A percentile compares a stretch with the other conserved stretches of the same genome.
phyloP scores from a whole-genome alignment of 2,797 vertebrate species.

The Monodelphis domestica region DNA sequence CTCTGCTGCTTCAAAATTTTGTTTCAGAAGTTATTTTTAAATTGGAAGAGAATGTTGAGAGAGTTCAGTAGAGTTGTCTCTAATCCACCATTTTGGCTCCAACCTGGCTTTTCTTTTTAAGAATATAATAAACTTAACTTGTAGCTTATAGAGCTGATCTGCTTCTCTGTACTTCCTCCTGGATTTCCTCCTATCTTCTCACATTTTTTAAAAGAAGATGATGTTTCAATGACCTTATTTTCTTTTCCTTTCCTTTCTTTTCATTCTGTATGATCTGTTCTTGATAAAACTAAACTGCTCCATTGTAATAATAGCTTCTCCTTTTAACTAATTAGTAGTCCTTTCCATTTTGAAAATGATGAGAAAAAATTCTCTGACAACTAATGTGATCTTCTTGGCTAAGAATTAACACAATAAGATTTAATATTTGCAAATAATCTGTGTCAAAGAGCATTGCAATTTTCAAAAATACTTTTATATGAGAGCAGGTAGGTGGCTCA shows the following conservation, averaged over 20 bases:
- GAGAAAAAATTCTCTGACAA: neutral
- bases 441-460: neutral
- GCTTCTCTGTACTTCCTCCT: neutral
- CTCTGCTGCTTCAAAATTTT: neutral
- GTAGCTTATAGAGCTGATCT: neutral
- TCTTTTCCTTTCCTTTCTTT: neutral
- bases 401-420: neutral
- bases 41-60: neutral
- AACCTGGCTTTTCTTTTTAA: neutral
- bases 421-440: neutral
- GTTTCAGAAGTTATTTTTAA: neutral
- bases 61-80: neutral
- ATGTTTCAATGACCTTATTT: neutral
- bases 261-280: neutral
- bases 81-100: neutral
- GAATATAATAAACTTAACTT: neutral
- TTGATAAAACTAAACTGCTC: neutral
- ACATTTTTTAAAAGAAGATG: neutral
- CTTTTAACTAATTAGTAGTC: neutral
- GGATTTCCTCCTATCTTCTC: neutral
- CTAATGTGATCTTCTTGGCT: neutral
- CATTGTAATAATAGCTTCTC: neutral
- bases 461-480: neutral
- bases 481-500: too few relatives aligned
- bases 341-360: neutral